These are phyloP conservation scores for Atractosteus spatula DNA, from an alignment of 2,113 vertebrate genomes.

Conservation along the genomic window DNA sequence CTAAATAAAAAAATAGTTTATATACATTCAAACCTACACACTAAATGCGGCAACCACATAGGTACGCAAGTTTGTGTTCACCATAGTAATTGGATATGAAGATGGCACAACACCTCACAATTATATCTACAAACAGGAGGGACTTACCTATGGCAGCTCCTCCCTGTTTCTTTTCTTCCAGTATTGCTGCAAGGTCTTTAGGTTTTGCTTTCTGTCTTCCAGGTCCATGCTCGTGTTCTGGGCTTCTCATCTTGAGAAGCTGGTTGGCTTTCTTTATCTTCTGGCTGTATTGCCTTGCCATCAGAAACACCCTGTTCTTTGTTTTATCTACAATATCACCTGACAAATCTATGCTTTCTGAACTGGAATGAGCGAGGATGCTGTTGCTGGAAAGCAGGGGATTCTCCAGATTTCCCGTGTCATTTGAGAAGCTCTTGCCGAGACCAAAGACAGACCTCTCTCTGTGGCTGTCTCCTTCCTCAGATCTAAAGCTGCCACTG, in stretches of 20 bases:
- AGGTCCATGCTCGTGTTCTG: slow-evolving; percentile 77
- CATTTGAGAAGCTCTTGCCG: slow-evolving; percentile 67
- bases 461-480: slow-evolving; percentile 58
- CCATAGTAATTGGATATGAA: too few relatives aligned
- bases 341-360: slow-evolving; percentile 60
- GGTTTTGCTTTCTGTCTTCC: slow-evolving; percentile 62
- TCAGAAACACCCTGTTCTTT: slow-evolving; percentile 87
- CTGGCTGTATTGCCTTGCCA: slow-evolving; percentile 97
- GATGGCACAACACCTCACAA: too few relatives aligned
- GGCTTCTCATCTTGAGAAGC: slow-evolving; percentile 86
- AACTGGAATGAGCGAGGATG: slow-evolving; percentile 54
- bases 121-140: too few relatives aligned
- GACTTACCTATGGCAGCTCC: slow-evolving; percentile 88
- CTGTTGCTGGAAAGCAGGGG: slow-evolving; percentile 63
- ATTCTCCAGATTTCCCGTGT: slow-evolving; percentile 66
- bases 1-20: too few relatives aligned
- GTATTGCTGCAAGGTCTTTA: slow-evolving; percentile 87
- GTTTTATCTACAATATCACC: slow-evolving; percentile 76
- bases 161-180: slow-evolving; percentile 96
- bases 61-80: too few relatives aligned
- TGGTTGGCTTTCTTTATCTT: slow-evolving; percentile 98
- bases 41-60: too few relatives aligned
- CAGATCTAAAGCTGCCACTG: slow-evolving; percentile 67
- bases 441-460: slow-evolving; percentile 65
- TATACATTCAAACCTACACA: too few relatives aligned